Evolutionary conservation across 2,113 vertebrate genomes (phyloP), one percentile per base, ranked within the genome.

Genomic region (Phylloscopus trochilus): DNA sequence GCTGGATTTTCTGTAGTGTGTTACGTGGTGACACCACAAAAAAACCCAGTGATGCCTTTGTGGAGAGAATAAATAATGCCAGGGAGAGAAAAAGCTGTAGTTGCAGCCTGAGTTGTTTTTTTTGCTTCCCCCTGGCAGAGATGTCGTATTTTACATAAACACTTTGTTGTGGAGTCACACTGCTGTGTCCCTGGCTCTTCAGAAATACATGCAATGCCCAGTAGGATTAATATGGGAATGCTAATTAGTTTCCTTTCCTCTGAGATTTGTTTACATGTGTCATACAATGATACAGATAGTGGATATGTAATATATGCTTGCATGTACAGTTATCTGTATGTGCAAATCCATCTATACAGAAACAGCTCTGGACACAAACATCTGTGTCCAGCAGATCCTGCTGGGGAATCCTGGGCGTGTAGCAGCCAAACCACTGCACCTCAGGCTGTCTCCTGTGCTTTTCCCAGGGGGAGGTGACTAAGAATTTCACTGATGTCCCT

Each of bases 241-340:
- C 5, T 62, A 13, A 30, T 63, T 17, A 31, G 44, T 59, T 51
- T 63, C 53, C 33, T 53, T 41, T 80, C 73, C 47, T 44, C 24
- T 17, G 30, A 72, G 86, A 8, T 6, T 2, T 80, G 28, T 79
- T 88, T 62, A 7, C 3, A 0, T 26, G 28, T 20, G 5, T 41
- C 41, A 33, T 24, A 7, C 3, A 10, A 3, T 66, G 43, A 4
- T 4, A 28, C 7, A 41, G 1, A 12, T 7, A 37, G 11, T 6
- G 5, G 30, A 6, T 27, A 3, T 80, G 44, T 49, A n/a, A n/a
- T 46, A 4, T 2, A 7, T 17, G 31, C 30, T 51, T 0, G 1
- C 35, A 15, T 30, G 31, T 18, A 5, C 35, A 55, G 1, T 43
- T 43, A 13, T 69, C 1, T 51, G 0, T 46, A 9, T 82, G n/a